Evolutionary conservation across 2,797 vertebrate genomes (phyloP).

Genomic region (Rhinoraja longicauda): DNA sequence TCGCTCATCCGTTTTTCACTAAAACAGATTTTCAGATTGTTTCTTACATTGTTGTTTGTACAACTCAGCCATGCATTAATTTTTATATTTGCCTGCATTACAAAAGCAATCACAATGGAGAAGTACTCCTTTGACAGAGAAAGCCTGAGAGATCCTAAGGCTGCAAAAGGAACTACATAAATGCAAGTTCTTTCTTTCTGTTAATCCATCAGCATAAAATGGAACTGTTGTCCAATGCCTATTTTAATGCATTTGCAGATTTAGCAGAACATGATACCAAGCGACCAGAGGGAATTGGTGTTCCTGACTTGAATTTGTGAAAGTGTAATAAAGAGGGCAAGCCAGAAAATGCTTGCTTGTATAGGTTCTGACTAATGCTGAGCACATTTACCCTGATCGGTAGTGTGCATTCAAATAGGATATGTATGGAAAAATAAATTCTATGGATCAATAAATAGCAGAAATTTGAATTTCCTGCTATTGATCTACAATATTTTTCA

Average conservation of each 20-base stretch:
- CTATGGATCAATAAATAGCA: slow-evolving; percentile 8
- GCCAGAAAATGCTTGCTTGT: background rate
- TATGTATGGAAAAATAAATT: background rate
- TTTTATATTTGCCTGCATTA: background rate
- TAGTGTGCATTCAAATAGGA: background rate
- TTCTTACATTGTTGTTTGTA: background rate
- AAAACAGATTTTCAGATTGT: background rate
- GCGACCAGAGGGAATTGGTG: background rate
- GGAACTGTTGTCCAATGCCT: background rate
- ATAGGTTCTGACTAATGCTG: background rate
- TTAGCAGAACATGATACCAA: slow-evolving; percentile 12
- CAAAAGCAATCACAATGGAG: background rate
- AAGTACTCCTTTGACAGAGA: background rate
- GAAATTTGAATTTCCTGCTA: too few relatives aligned
- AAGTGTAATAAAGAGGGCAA: background rate
- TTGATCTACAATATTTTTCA: background rate
- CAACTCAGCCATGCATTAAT: background rate
- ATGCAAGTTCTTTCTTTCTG: background rate
- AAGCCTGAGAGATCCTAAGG: background rate
- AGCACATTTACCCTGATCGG: background rate
- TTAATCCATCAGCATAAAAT: background rate
- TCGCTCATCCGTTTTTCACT: background rate
- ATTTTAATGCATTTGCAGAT: background rate
- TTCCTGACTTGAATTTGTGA: background rate
- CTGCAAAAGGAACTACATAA: background rate